These are phyloP conservation scores for Aspidapion aeneum DNA, from an alignment of 2,888 invertebrate genomes.

Conservation along the genomic window DNA sequence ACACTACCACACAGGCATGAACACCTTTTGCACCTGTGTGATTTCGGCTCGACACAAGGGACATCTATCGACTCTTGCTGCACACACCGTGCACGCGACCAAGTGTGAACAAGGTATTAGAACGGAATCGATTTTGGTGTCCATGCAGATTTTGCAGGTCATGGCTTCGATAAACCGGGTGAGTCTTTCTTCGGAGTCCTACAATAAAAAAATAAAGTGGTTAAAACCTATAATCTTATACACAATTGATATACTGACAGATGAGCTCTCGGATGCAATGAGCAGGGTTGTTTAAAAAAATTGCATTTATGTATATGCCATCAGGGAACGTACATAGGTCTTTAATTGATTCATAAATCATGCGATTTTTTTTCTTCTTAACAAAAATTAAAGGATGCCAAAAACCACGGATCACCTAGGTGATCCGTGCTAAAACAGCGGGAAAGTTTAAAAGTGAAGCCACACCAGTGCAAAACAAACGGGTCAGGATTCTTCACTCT, in stretches of 20 bases:
- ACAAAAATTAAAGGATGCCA: too few species aligned
- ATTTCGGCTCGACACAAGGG: slow-evolving; percentile 73
- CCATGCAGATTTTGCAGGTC: slow-evolving; percentile 88
- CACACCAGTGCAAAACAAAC: too few species aligned
- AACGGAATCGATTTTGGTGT: slow-evolving; percentile 74
- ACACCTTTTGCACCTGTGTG: slow-evolving; percentile 66
- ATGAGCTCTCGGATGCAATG: background rate
- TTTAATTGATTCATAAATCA: too few species aligned
- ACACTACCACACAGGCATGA: slow-evolving; percentile 52
- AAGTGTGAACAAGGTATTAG: slow-evolving; percentile 89
- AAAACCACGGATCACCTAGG: too few species aligned
- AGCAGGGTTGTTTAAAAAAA: background rate
- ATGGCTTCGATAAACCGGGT: slow-evolving; percentile 61
- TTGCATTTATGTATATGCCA: too few species aligned
- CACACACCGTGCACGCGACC: slow-evolving; percentile 75
- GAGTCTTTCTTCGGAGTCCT: slow-evolving; percentile 55
- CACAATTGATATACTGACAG: background rate
- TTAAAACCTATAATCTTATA: background rate
- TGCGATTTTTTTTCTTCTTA: too few species aligned
- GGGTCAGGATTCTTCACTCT: too few species aligned
- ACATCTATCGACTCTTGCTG: slow-evolving; percentile 68
- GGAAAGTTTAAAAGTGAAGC: too few species aligned
- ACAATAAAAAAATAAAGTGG: slow-evolving; percentile 30
- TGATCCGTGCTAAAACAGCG: too few species aligned
- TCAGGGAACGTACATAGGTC: too few species aligned